Conservation (phyloP, 2,888 invertebrate genomes). For the Hipparchia sbordonii region DNA sequence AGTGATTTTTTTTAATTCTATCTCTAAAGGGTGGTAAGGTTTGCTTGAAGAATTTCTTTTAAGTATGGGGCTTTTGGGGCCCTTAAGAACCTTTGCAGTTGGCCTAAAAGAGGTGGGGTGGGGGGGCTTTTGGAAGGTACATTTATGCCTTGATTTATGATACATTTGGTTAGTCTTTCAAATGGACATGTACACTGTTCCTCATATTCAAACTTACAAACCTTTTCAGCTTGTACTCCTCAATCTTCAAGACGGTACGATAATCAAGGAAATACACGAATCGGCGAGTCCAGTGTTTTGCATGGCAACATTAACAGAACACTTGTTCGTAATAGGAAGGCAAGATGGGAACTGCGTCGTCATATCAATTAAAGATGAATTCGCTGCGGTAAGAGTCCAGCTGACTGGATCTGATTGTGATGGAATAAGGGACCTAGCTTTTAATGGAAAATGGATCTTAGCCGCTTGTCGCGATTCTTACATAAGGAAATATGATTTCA, state of each 20-base stretch:
- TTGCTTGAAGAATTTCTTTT: no score
- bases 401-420: conserved; percentile 89
- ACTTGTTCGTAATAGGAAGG: conserved; percentile 81
- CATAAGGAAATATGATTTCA: conserved; percentile 85
- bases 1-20: no score
- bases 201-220: not conserved
- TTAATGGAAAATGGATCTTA: conserved; percentile 84
- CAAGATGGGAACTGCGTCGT: conserved; percentile 86
- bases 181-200: not conserved
- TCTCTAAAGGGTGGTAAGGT: no score
- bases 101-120: no score
- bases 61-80: no score
- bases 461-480: conserved; percentile 85
- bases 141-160: no score
- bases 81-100: no score
- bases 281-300: conserved; percentile 83
- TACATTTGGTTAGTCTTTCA: no score
- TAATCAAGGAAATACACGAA: conserved; percentile 74
- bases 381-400: conserved; percentile 66
- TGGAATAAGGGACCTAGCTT: conserved; percentile 84
- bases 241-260: conserved; percentile 56
- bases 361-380: conserved; percentile 67
- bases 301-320: conserved; percentile 69
- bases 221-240: conserved; percentile 64
- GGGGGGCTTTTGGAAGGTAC: no score